Base-by-base conservation (phyloP, 2,113 vertebrate species). In the Circaetus gallicus region DNA sequence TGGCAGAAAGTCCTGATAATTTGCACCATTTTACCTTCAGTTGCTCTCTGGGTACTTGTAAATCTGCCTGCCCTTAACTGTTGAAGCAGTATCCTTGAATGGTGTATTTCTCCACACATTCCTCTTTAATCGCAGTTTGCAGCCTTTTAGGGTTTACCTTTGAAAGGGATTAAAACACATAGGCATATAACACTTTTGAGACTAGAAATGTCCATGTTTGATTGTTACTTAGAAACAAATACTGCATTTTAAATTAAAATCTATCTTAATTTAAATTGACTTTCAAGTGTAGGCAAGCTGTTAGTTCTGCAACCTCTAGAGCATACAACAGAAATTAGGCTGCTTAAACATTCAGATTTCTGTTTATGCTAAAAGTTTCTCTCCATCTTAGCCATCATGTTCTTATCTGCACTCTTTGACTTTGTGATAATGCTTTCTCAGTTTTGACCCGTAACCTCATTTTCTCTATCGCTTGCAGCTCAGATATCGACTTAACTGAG, bases 161-260 rank as follows among this genome's bases (percentile, higher is more conserved):
- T 74, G 55, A 53, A 71, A 52, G 22, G 26, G 13, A 58, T 84
- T 84, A 71, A 81, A 72, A 74, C 10, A 43, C 29, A 55, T 6
- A 56, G 42, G 52, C 65, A 47, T 79, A 6, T 71, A 82, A 63
- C 50, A 83, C 25, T 71, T 93, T 93, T 67, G 38, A 42, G 61
- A 78, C 55, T 50, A 74, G 56, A 95, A 93, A 82, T 76, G 52
- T 61, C 89, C 81, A 15, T n/a, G 59, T n/a, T 20, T 91, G 55
- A 91, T 89, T 94, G 78, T 61, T 91, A 89, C 61, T 89, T 91
- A 79, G 81, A 92, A 93, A 93, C 29, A 87, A 95, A 93, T 89
- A 62, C 29, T 5, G 1, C 38, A 71, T 88, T 96, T 86, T 73
- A 92, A 78, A 78, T 84, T 83, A 53, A 22, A 86, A 34, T 61